Evolutionary conservation across 2,888 invertebrate species (phyloP), one percentile per base, ranked within the genome.

Genomic region (Napeogenes sylphis): DNA sequence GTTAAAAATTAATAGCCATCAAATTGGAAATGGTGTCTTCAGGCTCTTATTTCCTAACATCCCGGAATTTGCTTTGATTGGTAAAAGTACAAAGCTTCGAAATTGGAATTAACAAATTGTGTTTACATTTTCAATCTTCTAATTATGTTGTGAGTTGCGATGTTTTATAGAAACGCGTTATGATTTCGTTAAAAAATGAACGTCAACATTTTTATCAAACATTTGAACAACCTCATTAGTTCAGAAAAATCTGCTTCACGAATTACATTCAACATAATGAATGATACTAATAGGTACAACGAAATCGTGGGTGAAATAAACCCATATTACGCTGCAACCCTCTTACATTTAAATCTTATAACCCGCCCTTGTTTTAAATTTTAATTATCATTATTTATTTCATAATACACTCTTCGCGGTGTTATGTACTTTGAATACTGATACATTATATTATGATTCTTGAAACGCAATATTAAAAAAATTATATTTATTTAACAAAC

Each of bases 351-450:
- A 83, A 82, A 81, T 84, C 82, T 85, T 87, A 86, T 82, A 83
- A 81, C 83, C 79, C 80, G 81, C 78, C 78, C 83, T 85, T 82
- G 85, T 86, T 87, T 87, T 85, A 86, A 86, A 87, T 87, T 85
- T 86, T 87, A 87, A 87, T 87, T 86, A 86, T 85, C 86, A 85
- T 86, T 86, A 86, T 86, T 83, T 82, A 83, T 82, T 45, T 56
- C 45, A 53, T 38, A 55, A 35, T 45, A 60, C 51, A 51, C 51
- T 51, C 51, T 51, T 51, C 42, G 42, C 10, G 51, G 21, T 51
- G 51, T 51, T 51, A 51, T 51, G 51, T 51, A 51, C 51, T 51
- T 51, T 10, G 30, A 42, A 42, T 42, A 42, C 38, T 38, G 38
- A 38, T 38, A 6, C 42, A 6, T 42, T 42, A 42, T 42, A 42